Evolutionary conservation across 2,797 vertebrate genomes (phyloP).

Genomic region (Chaetodon trifasciatus): DNA sequence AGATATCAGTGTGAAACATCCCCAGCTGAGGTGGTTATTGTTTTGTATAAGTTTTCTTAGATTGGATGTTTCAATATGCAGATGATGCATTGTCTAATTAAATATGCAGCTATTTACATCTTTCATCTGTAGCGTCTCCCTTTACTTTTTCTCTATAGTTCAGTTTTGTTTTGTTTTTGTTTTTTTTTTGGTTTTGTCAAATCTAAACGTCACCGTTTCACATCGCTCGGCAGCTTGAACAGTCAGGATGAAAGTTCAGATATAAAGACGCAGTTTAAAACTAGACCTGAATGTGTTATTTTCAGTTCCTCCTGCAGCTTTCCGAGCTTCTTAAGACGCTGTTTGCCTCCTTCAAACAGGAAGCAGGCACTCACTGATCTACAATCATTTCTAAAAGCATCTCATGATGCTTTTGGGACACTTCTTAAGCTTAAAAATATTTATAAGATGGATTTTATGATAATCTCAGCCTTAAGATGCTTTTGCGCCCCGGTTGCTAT

Average conservation of each 20-base stretch:
- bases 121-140: too few species aligned
- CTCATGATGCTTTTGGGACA: not conserved
- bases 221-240: too few species aligned
- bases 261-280: not conserved
- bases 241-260: not conserved
- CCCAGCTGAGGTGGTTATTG: too few species aligned
- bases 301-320: not conserved
- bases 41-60: too few species aligned
- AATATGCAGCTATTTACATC: too few species aligned
- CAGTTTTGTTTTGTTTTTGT: too few species aligned
- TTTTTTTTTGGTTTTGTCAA: too few species aligned
- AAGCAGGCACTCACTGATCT: constrained; percentile 6
- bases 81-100: too few species aligned
- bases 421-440: not conserved
- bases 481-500: not conserved
- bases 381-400: not conserved
- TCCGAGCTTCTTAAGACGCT: not conserved
- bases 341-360: not conserved
- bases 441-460: constrained; percentile 5
- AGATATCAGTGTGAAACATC: too few species aligned
- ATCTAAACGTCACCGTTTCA: too few species aligned
- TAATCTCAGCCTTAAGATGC: not conserved
- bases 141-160: too few species aligned
- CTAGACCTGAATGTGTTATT: not conserved
- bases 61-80: too few species aligned